phyloP scores from a whole-genome alignment of 2,113 vertebrate species.

The Artemisiospiza belli region DNA sequence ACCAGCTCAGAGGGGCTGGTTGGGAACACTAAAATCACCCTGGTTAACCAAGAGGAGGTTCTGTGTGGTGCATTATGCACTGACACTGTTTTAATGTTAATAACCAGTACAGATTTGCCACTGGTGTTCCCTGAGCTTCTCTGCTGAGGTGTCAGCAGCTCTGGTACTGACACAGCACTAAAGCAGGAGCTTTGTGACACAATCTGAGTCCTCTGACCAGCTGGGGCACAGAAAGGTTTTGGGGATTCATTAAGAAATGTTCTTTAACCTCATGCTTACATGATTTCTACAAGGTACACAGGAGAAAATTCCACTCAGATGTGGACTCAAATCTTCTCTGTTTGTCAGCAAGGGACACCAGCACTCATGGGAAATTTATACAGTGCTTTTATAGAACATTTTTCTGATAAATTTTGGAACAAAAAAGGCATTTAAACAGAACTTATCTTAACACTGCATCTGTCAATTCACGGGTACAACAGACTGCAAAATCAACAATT shows the following conservation, averaged over 20 bases:
- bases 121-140: neutral
- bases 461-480: neutral
- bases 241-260: neutral
- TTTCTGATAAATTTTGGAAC: neutral
- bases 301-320: neutral
- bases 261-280: neutral
- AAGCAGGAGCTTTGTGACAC: neutral
- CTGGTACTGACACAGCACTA: neutral
- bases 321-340: neutral
- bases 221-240: neutral
- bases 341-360: neutral
- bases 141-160: neutral
- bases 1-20: neutral
- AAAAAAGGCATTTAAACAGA: neutral
- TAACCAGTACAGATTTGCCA: neutral
- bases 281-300: neutral
- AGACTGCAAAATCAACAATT: neutral
- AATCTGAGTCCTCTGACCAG: neutral
- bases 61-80: neutral
- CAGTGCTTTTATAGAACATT: neutral
- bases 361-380: neutral
- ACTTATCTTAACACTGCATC: neutral
- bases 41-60: neutral
- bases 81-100: neutral
- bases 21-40: fast-evolving